Evolutionary conservation across 2,113 vertebrate genomes (phyloP), one percentile per base, ranked within the genome.

Genomic region (Mungos mungo): DNA sequence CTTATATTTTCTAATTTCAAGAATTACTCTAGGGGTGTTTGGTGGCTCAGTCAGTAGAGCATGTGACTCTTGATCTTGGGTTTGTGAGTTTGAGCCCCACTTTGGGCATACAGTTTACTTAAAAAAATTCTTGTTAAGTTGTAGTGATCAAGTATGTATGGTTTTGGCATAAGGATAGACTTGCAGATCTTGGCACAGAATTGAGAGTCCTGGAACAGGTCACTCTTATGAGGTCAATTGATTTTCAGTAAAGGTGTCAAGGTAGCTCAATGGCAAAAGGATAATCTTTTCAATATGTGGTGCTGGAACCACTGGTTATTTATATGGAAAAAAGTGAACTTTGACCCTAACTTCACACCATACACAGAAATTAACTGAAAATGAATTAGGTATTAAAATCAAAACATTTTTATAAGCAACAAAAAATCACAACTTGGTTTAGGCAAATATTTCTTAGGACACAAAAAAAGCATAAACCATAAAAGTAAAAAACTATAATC

Each of bases 231-330:
- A 16, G 47, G 31, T 57, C 83, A 86, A 33, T 23, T 83, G 90
- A 76, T 83, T 95, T 93, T 83, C 45, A 76, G 2, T 94, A 82
- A 83, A 87, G 33, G 12, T 80, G 38, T 81, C 66, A 86, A 89
- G 60, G 41, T 92, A 86, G 71, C 92, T 82, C 27, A 76, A 25
- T 82, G 29, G 15, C 41, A 38, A 89, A 91, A 86, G 57, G 71
- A 68, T 71, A 33, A 29, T 74, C 25, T 96, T 94, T 74, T 93
- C 35, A 90, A 14, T 91, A 38, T 83, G 18, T 35, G 33, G 16
- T 89, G 14, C 74, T 83, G 66, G 60, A 77, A 95, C 79, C 66
- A n/a, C 35, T 84, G 23, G 57, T 84, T 54, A 52, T 50, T 80
- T 86, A 80, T 80, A 63, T 38, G 38, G 33, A 63, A 91, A 91